These are phyloP conservation scores for Athalia circularis DNA, from an alignment of 2,888 invertebrate species.

Conservation along the genomic window DNA sequence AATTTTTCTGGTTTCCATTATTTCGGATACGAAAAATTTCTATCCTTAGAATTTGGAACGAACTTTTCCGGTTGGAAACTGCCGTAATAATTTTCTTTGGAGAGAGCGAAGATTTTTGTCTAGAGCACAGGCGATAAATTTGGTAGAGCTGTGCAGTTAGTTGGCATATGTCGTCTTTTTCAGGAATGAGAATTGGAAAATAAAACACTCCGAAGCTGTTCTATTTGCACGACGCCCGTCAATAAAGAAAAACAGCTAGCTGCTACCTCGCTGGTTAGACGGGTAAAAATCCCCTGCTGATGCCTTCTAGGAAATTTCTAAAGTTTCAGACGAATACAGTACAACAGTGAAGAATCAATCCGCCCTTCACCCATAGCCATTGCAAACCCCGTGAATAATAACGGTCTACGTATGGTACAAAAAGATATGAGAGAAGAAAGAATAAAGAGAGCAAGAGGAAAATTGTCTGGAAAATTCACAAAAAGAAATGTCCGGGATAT, in stretches of 20 bases:
- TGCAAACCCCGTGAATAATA: neutral
- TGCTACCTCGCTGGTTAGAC: too few relatives aligned
- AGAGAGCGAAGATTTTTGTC: too few relatives aligned
- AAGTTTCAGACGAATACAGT: neutral
- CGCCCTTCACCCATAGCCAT: neutral
- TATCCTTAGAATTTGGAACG: too few relatives aligned
- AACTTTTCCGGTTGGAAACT: too few relatives aligned
- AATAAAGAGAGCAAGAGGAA: neutral
- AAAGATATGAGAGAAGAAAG: neutral
- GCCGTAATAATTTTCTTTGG: too few relatives aligned
- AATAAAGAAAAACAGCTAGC: conserved; percentile 1
- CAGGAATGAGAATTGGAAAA: conserved; percentile 27
- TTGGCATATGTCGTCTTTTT: neutral
- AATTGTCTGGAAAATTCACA: conserved; percentile 21
- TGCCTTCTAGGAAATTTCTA: conserved; percentile 21
- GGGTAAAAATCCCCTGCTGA: neutral
- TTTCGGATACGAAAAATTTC: too few relatives aligned
- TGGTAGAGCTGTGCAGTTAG: neutral
- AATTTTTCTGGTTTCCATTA: too few relatives aligned
- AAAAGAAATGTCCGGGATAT: conserved; percentile 4
- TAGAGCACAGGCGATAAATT: too few relatives aligned
- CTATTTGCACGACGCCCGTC: neutral
- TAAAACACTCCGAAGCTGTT: conserved; percentile 8
- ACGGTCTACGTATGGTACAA: neutral
- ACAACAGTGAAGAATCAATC: conserved; percentile 3